Conservation (phyloP, 1,140 invertebrate genomes). For the Latrodectus geometricus region DNA sequence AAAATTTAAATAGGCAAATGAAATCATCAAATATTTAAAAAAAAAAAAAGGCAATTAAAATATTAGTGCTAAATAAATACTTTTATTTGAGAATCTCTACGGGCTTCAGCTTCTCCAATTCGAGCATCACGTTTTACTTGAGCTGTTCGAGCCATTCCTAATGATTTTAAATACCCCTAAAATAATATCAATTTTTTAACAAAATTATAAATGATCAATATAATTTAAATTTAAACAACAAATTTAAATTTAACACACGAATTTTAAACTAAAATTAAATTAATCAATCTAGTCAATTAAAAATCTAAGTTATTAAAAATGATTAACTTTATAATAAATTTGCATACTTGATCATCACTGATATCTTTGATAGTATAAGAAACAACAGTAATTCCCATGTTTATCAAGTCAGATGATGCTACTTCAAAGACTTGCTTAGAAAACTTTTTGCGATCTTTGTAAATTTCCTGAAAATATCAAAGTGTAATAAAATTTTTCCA, state of each 20-base stretch:
- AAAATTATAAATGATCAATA: background rate
- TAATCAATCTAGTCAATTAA: background rate
- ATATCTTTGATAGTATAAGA: constrained; percentile 98
- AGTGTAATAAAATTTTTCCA: too few species aligned
- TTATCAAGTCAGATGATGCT: constrained; percentile 91
- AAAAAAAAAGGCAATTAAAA: background rate
- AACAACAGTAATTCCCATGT: constrained; percentile 98
- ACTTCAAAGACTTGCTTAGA: constrained; percentile 97
- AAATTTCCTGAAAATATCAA: constrained; percentile 80
- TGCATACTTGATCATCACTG: constrained; percentile 79
- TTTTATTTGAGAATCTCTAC: constrained; percentile 85
- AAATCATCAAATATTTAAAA: too few species aligned
- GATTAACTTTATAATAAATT: background rate
- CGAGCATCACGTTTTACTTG: constrained; percentile 96
- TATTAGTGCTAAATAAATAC: constrained; percentile 4
- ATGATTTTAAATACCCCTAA: constrained; percentile 94
- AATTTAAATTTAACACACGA: background rate
- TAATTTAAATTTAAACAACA: background rate
- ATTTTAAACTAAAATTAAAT: background rate
- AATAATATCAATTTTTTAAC: constrained; percentile 3
- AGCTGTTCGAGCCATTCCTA: constrained; percentile 95
- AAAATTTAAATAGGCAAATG: background rate
- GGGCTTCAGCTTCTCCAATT: constrained; percentile 95
- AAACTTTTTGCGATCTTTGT: constrained; percentile 98
- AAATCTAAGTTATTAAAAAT: background rate